Evolutionary conservation across 37 sponge, comb jelly and placozoan species (phyloP).

Genomic region (Eunapius fragilis): DNA sequence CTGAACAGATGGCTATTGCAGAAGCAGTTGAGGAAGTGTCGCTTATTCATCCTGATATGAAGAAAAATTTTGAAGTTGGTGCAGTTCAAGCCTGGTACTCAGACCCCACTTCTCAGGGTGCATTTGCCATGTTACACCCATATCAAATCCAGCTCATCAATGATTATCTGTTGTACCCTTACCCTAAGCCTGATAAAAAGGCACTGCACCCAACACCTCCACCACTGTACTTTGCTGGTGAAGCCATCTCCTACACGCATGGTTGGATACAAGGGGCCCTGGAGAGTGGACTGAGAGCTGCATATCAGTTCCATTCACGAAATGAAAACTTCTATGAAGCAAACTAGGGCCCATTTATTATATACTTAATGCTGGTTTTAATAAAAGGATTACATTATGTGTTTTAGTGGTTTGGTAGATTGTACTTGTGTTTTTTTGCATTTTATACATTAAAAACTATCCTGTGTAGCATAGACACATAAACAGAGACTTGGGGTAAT

Average conservation of each 20-base stretch:
- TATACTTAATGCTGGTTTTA: too few relatives aligned
- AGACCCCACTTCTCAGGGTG: constrained; percentile 37
- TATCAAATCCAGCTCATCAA: constrained; percentile 7
- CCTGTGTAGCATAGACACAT: too few relatives aligned
- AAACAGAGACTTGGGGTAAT: too few relatives aligned
- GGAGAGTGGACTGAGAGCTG: constrained; percentile 46
- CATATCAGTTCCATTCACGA: constrained; percentile 47
- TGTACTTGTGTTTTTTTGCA: too few relatives aligned
- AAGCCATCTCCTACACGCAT: constrained; percentile 28
- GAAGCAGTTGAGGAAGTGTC: constrained; percentile 33
- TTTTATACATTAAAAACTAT: too few relatives aligned
- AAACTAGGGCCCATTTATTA: not conserved
- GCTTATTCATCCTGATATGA: constrained; percentile 43
- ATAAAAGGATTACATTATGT: too few relatives aligned
- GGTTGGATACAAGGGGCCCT: constrained; percentile 67
- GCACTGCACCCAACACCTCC: not conserved
- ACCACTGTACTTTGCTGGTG: constrained; percentile 48
- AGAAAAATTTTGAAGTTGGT: constrained; percentile 42
- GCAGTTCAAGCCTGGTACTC: constrained; percentile 49
- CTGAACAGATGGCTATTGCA: constrained; percentile 15
- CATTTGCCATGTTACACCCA: constrained; percentile 32
- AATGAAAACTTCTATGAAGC: constrained; percentile 29
- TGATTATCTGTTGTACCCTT: constrained; percentile 1
- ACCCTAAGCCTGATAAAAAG: not conserved
- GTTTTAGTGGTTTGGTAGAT: too few relatives aligned